phyloP scores from a whole-genome alignment of 1,140 invertebrate species.

The Heterodera carotae region DNA sequence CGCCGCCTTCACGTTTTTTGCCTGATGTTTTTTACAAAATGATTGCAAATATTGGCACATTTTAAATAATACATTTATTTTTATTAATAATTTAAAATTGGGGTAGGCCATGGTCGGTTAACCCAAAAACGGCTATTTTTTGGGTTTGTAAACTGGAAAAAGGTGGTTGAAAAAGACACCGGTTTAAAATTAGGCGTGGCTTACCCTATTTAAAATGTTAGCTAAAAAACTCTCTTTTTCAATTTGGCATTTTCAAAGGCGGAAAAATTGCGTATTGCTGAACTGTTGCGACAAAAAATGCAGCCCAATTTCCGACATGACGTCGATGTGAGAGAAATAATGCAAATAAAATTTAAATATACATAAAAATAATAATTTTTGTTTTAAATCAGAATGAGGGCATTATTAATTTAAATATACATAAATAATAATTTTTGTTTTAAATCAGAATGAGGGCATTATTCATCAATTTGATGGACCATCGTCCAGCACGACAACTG shows the following conservation, averaged over 20 bases:
- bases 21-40: slow-evolving; percentile 4
- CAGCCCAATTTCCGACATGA: neutral
- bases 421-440: neutral
- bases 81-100: too few relatives aligned
- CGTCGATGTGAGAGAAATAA: neutral
- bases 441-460: neutral
- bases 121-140: too few relatives aligned
- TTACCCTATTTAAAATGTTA: too few relatives aligned
- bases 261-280: slow-evolving; percentile 12
- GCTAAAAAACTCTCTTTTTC: too few relatives aligned
- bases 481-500: neutral
- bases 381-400: neutral
- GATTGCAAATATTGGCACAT: too few relatives aligned
- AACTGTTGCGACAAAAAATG: slow-evolving; percentile 8
- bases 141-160: too few relatives aligned
- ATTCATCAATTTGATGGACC: neutral
- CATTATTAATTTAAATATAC: neutral
- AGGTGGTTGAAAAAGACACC: too few relatives aligned
- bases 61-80: too few relatives aligned
- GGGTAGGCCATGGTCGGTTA: too few relatives aligned
- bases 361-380: neutral
- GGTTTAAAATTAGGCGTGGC: too few relatives aligned
- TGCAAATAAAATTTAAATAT: neutral
- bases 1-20: slow-evolving; percentile 16
- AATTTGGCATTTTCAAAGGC: neutral